Conservation (phyloP, 2,113 vertebrate genomes). For the Orthonyx spaldingii region DNA sequence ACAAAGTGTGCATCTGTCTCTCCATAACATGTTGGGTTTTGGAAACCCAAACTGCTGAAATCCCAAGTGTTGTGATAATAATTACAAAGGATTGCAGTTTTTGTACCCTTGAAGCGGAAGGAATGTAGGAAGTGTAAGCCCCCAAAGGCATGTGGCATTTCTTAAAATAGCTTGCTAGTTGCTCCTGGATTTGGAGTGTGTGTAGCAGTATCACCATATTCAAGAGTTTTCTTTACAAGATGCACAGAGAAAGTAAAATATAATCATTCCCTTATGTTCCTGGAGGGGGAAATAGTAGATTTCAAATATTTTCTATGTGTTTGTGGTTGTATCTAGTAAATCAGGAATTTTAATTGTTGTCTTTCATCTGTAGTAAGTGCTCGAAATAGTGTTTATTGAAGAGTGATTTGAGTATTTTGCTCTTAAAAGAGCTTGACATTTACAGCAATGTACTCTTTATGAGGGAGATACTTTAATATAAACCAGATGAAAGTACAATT, state of each 20-base stretch:
- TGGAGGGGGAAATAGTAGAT: neutral
- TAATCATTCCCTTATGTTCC: constrained; percentile 1
- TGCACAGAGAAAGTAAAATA: constrained; percentile 19
- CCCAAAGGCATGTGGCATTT: neutral
- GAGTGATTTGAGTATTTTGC: constrained; percentile 40
- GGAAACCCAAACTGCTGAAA: neutral
- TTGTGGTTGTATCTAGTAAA: constrained; percentile 49
- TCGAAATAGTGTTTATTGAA: constrained; percentile 54
- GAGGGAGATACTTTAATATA: constrained; percentile 15
- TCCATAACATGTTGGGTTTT: neutral
- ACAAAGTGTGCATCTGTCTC: neutral
- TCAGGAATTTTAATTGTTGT: constrained; percentile 52
- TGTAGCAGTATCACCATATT: neutral
- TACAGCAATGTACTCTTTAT: constrained; percentile 6
- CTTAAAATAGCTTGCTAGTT: constrained; percentile 22
- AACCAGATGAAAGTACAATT: constrained; percentile 42
- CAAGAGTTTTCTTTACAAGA: neutral
- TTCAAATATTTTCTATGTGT: neutral
- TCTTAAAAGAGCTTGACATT: constrained; percentile 31
- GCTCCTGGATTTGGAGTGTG: neutral
- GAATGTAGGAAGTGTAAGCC: neutral
- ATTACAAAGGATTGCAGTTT: neutral
- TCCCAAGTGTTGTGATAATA: neutral
- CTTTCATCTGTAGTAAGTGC: constrained; percentile 40
- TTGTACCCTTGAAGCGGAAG: neutral